Base-by-base conservation (phyloP, 1,140 invertebrate species). In the Papilio aristodemus region DNA sequence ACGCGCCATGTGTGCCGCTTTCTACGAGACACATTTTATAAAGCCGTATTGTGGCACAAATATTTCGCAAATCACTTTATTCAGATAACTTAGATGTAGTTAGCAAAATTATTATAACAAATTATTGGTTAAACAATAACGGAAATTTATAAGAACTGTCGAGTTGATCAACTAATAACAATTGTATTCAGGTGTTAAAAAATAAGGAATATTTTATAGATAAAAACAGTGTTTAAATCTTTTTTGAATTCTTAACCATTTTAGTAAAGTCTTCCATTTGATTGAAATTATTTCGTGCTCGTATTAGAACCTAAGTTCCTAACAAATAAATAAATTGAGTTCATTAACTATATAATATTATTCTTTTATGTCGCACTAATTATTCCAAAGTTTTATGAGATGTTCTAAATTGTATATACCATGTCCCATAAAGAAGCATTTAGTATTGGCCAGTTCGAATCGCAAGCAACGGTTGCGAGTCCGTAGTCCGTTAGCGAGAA, bases 401-500 rank as follows among this genome's bases (percentile, higher is more conserved):
- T 62, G 8, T 37, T 25, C 37, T 32, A 22, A 39, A n/a, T 32
- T 41, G 41, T 11, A 9, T 39, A 36, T 19, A 62, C 27, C 59
- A 46, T 25, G 63, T 46, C 22, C 63, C 41, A 66, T 66, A 32
- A 32, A 46, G 5, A 41, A 66, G 41, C 50, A 46, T 66, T 46
- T 46, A 32, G 32, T 32, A 25, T 50, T 50, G 63, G 63, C 63
- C 63, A 25, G 22, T 43, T 66, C 38, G 43, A 62, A 32, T 36
- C 71, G 46, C 67, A 71, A 67, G 69, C 77, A 88, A 89, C 87
- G 83, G 87, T 90, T 85, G 83, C 74, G 68, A 83, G 75, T 74
- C 87, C 87, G 87, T 90, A 83, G 75, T 74, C 87, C 87, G 87
- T 90, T 89, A 89, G 69, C 57, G 73, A 78, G 71, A 90, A 90